These are phyloP conservation scores for Lasioglossum marginatum DNA, from an alignment of 2,888 invertebrate genomes.

Conservation along the genomic window DNA sequence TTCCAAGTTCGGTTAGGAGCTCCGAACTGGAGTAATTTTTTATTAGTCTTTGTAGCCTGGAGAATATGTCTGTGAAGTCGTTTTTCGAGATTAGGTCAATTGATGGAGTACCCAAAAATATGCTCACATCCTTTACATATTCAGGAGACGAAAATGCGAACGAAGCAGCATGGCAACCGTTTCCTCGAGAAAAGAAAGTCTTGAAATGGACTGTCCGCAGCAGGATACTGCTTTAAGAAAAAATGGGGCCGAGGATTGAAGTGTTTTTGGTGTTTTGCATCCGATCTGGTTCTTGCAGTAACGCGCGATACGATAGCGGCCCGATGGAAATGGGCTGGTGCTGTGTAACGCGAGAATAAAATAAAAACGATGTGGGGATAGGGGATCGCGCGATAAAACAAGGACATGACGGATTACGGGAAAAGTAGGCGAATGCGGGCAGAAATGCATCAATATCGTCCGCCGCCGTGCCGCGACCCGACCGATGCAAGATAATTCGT, in stretches of 20 bases:
- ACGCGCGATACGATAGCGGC: neutral
- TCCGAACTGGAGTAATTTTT: neutral
- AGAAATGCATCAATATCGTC: constrained; percentile 32
- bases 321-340: neutral
- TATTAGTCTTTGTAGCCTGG: neutral
- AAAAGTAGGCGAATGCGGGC: constrained; percentile 38
- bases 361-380: constrained; percentile 34
- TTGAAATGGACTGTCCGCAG: neutral
- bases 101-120: neutral
- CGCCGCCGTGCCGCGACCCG: constrained; percentile 15
- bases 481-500: constrained; percentile 65
- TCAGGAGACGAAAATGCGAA: neutral
- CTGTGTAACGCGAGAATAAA: neutral
- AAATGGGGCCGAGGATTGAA: neutral
- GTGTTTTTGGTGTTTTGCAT: constrained; percentile 5
- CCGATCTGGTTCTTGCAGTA: neutral
- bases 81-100: neutral
- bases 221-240: neutral
- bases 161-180: neutral
- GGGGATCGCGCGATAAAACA: constrained; percentile 19
- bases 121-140: neutral
- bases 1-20: neutral
- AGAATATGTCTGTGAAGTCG: neutral
- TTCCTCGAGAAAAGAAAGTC: neutral
- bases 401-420: constrained; percentile 32